phyloP scores from a whole-genome alignment of 2,888 invertebrate species.

The Panopea generosa region DNA sequence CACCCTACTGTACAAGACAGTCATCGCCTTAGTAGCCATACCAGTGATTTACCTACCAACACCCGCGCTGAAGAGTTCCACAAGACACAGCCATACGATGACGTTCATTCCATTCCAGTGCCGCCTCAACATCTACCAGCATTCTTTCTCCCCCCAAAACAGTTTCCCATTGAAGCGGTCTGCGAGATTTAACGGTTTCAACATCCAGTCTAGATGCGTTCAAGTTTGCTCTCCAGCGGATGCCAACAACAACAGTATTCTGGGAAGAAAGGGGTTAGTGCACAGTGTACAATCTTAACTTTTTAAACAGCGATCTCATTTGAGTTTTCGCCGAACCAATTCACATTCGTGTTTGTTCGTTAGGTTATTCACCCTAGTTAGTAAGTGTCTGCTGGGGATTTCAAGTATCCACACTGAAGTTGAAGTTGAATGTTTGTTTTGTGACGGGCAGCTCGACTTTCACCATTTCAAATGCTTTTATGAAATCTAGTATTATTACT shows the following conservation, averaged over 20 bases:
- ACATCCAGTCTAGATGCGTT: not conserved
- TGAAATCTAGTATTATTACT: too few relatives aligned
- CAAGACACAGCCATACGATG: not conserved
- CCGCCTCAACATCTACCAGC: too few relatives aligned
- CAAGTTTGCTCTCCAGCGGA: not conserved
- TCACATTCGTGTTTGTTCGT: too few relatives aligned
- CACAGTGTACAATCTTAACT: not conserved
- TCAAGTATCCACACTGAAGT: too few relatives aligned
- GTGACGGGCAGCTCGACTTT: too few relatives aligned
- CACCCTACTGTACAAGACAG: not conserved
- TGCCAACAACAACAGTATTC: not conserved
- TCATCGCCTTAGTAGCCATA: not conserved
- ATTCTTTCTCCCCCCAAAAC: not conserved
- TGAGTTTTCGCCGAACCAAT: not conserved
- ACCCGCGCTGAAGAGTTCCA: not conserved
- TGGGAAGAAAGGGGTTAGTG: not conserved
- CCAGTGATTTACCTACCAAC: not conserved
- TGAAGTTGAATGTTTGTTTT: too few relatives aligned
- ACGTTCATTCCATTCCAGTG: not conserved
- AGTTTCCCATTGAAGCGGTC: not conserved
- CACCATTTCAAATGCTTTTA: too few relatives aligned
- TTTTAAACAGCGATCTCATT: not conserved
- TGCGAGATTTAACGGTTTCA: not conserved
- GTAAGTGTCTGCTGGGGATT: too few relatives aligned
- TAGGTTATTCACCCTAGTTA: too few relatives aligned